A percentile compares a stretch with the other conserved stretches of the same genome.
Conservation (phyloP, 2,113 vertebrate species). For the Clarias macrocephalus region DNA sequence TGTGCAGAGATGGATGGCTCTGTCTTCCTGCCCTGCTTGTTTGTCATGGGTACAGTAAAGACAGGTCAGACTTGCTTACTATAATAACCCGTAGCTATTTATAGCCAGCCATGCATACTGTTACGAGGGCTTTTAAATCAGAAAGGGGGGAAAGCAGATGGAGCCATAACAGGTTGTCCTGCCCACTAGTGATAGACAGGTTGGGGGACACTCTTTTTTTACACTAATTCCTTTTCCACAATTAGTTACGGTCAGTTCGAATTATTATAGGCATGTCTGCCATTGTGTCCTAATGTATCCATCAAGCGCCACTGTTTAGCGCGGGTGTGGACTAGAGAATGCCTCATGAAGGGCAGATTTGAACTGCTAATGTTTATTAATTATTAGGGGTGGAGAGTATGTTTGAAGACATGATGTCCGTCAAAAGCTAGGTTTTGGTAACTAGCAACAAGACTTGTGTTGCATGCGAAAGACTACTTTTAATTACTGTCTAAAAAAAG, state of each 20-base stretch:
- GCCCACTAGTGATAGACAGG: neutral
- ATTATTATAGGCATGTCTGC: neutral
- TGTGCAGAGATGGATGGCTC: conserved; percentile 42
- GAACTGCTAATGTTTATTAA: neutral
- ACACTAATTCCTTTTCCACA: neutral
- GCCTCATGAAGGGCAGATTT: neutral
- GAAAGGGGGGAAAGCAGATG: neutral
- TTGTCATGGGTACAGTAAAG: conserved; percentile 41
- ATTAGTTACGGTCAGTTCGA: neutral
- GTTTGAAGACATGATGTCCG: neutral
- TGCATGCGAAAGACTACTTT: neutral
- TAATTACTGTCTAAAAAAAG: neutral
- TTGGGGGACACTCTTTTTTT: neutral
- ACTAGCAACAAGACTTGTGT: neutral
- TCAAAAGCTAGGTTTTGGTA: neutral
- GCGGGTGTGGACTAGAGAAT: neutral
- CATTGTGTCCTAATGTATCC: neutral
- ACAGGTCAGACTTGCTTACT: conserved; percentile 37
- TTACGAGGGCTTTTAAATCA: conserved; percentile 10
- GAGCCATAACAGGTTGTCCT: neutral
- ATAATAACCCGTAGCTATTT: conserved; percentile 48
- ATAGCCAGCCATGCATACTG: conserved; percentile 36
- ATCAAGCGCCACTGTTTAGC: neutral
- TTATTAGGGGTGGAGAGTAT: neutral
- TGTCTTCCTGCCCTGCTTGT: conserved; percentile 42